phyloP scores from a whole-genome alignment of 2,888 invertebrate genomes.

The Archips xylosteana region DNA sequence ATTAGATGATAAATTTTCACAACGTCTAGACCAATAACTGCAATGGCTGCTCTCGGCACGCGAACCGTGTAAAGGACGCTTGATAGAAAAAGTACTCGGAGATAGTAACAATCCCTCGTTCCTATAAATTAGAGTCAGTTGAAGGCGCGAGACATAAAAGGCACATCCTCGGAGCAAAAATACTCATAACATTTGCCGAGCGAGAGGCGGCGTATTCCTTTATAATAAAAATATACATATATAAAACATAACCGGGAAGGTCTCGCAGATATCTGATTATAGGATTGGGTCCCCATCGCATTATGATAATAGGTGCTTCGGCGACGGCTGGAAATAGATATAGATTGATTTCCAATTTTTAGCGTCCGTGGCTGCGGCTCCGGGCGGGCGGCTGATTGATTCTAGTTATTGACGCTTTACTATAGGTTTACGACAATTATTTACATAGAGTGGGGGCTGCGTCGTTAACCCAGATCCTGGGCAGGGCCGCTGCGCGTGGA shows the following conservation, averaged over 20 bases:
- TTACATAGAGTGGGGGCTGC: constrained; percentile 33
- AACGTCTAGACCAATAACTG: constrained; percentile 38
- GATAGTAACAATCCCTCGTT: constrained; percentile 20
- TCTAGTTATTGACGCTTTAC: constrained; percentile 60
- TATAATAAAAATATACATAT: constrained; percentile 62
- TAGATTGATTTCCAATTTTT: constrained; percentile 80
- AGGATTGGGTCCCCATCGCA: constrained; percentile 75
- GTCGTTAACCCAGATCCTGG: constrained; percentile 38
- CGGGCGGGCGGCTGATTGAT: constrained; percentile 62
- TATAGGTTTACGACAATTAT: constrained; percentile 61
- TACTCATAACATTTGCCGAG: constrained; percentile 63
- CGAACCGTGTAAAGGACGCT: constrained; percentile 16
- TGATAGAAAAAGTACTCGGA: constrained; percentile 25
- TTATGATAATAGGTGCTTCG: constrained; percentile 76
- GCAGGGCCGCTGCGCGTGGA: neutral
- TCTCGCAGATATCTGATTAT: constrained; percentile 75
- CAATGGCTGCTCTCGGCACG: constrained; percentile 12
- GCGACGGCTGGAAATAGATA: constrained; percentile 73
- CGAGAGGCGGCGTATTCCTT: constrained; percentile 61
- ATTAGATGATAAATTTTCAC: constrained; percentile 38
- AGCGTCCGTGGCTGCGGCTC: constrained; percentile 44
- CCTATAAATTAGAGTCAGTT: constrained; percentile 33
- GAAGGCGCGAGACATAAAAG: constrained; percentile 36
- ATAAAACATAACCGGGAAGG: constrained; percentile 61
- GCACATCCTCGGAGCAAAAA: constrained; percentile 47